These are phyloP conservation scores for Drosophila chauvacae DNA, from an alignment of 1,140 invertebrate genomes.

Conservation along the genomic window DNA sequence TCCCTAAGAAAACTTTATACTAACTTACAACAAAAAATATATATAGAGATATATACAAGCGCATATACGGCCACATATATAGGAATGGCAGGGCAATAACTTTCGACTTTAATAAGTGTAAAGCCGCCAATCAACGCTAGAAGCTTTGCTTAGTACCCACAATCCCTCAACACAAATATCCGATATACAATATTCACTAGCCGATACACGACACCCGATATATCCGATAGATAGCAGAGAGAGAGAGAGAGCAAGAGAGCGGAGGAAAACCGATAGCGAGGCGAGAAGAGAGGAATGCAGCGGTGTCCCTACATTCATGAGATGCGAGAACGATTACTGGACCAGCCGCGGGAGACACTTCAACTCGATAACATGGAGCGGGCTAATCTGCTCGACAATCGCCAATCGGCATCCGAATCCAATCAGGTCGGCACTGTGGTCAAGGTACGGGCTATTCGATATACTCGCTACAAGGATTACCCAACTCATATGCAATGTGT, in stretches of 20 bases:
- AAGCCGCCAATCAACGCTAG: constrained; percentile 22
- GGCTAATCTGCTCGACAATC: constrained; percentile 86
- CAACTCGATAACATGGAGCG: constrained; percentile 85
- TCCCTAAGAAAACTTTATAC: constrained; percentile 56
- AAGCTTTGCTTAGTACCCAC: neutral
- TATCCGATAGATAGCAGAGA: constrained; percentile 46
- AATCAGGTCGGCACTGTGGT: constrained; percentile 93
- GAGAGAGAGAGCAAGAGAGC: neutral
- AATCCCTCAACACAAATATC: neutral
- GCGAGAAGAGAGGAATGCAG: constrained; percentile 88
- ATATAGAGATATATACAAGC: constrained; percentile 15
- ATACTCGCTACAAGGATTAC: constrained; percentile 80
- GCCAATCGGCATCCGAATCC: constrained; percentile 86
- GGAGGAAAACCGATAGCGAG: constrained; percentile 28
- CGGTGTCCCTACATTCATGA: constrained; percentile 95
- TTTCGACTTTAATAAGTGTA: constrained; percentile 12
- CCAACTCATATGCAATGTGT: constrained; percentile 50
- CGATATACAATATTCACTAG: neutral
- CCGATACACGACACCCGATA: neutral
- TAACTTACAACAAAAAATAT: constrained; percentile 19
- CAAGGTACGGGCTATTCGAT: constrained; percentile 87
- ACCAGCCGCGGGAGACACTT: constrained; percentile 86
- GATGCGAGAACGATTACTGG: constrained; percentile 94
- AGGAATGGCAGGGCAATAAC: constrained; percentile 42
- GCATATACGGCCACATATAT: constrained; percentile 18